Base-by-base conservation (phyloP, 1,140 invertebrate species). In the Eurytemora carolleeae region DNA sequence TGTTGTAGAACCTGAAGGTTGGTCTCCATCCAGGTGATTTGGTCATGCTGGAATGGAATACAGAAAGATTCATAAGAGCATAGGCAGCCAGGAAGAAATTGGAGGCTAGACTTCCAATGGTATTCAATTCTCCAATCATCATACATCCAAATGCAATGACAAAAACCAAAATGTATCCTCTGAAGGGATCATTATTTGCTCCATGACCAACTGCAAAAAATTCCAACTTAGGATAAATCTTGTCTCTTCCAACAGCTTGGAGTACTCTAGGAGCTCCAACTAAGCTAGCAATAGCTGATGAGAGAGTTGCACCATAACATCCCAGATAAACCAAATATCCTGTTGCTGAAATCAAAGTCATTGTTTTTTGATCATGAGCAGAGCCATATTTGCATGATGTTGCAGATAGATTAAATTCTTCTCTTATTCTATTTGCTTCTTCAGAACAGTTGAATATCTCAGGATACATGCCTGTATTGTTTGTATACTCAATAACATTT, bases 71-170 rank as follows among this genome's bases (percentile, higher is more conserved):
- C 68, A 96, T 93, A 25, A 97, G 78, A 20, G 89, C 88, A 69
- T 96, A 97, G 2, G 90, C 87, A 21, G 91, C 91, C 70, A 97
- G 76, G 71, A 95, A 97, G 72, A 96, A 95, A 71, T 92, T 96
- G 18, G 92, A 93, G 65, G 96, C 95, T 57, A 97, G 75, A 1
- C 87, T 87, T 21, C 92, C 91, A 65, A 96, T 94, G 1, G 80
- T 78, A 73, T 98, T 94, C 60, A 90, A 71, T 68, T 74, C 76
- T 87, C 91, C 92, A 64, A 96, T 93, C 24, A 90, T 75, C 64
- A 94, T 75, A 69, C 96, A 96, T 1, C 78, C 76, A 7, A 84
- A 75, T 0, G 90, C 86, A 16, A 98, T 83, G 24, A 86, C 68
- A 72, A 95, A 96, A 0, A 88, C 87, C 0, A 97, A 75, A 3